Evolutionary conservation across 1,140 invertebrate genomes (phyloP), one percentile per base, ranked within the genome.

Genomic region (Limonius californicus): DNA sequence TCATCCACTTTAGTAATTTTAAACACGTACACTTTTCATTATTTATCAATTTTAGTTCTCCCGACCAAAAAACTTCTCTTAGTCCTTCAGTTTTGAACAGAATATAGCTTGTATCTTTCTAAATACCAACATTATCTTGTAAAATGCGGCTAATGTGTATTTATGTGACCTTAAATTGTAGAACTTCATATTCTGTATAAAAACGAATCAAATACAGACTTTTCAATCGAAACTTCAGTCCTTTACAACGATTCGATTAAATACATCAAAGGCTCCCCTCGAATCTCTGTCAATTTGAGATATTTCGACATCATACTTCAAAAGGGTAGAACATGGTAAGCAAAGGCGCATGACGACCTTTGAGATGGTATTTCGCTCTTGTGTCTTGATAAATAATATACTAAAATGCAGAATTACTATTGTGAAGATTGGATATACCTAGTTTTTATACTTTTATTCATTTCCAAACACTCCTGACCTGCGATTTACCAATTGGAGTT

Each of bases 71-170:
- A 4, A 4, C n/a, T 45, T 12, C n/a, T 21, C 74, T 72, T 50
- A 87, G 77, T 58, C 86, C 85, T 2, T 86, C 86, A 61, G 83
- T 84, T 66, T 86, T 86, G 18, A 85, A 85, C 9, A 87, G 78
- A 68, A 87, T 15, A 45, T 3, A n/a, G n/a, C 16, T n/a, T n/a
- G 42, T 45, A 65, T 87, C 83, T 63, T 83, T 87, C 76, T 1
- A 83, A 84, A 2, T 84, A 3, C 9, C 42, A 6, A n/a, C 42
- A 18, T 45, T 66, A 87, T 83, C 63, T 83, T 87, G 72, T 86
- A 87, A 72, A 83, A 79, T 61, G 85, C 71, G 72, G 78, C 74
- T 45, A 83, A 61, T 0, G 76, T 67, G 0, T 78, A 76, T 62
- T 78, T 70, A 32, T 73, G 70, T 0, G 70, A 70, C 18, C 70